Base-by-base conservation (phyloP, 2,113 vertebrate genomes). In the Eclectus roratus region DNA sequence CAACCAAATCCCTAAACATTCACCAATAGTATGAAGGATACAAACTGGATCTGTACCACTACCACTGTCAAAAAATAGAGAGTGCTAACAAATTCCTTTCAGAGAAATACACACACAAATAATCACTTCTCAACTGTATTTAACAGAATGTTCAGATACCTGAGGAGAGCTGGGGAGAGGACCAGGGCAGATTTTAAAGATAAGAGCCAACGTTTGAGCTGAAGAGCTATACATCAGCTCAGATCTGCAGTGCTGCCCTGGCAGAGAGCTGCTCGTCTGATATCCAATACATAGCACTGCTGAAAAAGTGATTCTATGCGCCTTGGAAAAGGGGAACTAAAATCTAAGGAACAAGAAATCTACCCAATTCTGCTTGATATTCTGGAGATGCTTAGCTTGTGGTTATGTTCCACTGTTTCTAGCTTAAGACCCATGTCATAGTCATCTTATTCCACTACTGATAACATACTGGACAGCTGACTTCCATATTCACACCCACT, bases 261-360 rank as follows among this genome's bases (percentile, higher is more conserved):
- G 17, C 33, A 58, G 19, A 58, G 25, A 81, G 28, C 0, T 79
- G 44, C 53, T 76, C 41, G 47, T 23, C 35, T 46, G n/a, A 56
- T 14, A 71, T 14, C 15, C 31, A 11, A 20, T 15, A 17, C 0
- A 2, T 0, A 27, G 14, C 7, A 29, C 33, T 49, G 43, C n/a
- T 63, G 31, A 27, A n/a, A 3, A 13, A 44, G 43, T 8, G 5
- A 9, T 4, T 4, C 1, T 2, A 2, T 3, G 13, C 24, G 44
- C n/a, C 41, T 35, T 37, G 29, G 68, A 33, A 85, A 65, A 41
- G 24, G 13, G 9, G 52, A 53, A 35, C 68, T 25, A 2, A 44
- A 2, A 0, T 7, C 2, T 11, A 58, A 27, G 23, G 47, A 53
- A 50, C 17, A 68, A 77, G 33, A 72, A 70, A 68, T 8, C 17